Evolutionary conservation across 2,888 invertebrate species (phyloP).

Genomic region (Drosophila anomelani): DNA sequence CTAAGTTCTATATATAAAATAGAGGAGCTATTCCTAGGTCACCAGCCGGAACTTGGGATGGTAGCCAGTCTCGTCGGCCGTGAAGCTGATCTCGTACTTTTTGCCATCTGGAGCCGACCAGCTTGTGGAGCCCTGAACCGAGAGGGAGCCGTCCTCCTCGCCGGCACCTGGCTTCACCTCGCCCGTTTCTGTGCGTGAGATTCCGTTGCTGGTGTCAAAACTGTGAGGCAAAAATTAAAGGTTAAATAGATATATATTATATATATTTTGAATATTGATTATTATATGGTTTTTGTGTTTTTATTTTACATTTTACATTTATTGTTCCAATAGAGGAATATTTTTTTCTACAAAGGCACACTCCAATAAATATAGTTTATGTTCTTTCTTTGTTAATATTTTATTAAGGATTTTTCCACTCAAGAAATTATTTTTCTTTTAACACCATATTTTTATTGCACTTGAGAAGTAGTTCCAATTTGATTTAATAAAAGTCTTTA

Average conservation of each 20-base stretch:
- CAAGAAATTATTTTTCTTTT: neutral
- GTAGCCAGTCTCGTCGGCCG: constrained; percentile 86
- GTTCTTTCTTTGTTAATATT: neutral
- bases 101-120: constrained; percentile 86
- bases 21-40: constrained; percentile 49
- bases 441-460: neutral
- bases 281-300: too few species aligned
- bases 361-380: neutral
- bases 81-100: constrained; percentile 85
- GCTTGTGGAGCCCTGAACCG: constrained; percentile 87
- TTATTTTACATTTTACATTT: too few species aligned
- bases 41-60: constrained; percentile 84
- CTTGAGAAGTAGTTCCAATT: neutral
- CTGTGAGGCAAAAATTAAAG: constrained; percentile 57
- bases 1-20: constrained; percentile 4
- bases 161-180: constrained; percentile 82
- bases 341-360: neutral
- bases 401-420: too few species aligned
- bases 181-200: constrained; percentile 83
- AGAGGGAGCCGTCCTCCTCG: constrained; percentile 85
- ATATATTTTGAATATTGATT: too few species aligned
- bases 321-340: too few species aligned
- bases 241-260: too few species aligned
- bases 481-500: neutral
- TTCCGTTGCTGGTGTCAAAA: constrained; percentile 85